Conservation (phyloP, 2,797 vertebrate species). For the Caiman crocodilus region DNA sequence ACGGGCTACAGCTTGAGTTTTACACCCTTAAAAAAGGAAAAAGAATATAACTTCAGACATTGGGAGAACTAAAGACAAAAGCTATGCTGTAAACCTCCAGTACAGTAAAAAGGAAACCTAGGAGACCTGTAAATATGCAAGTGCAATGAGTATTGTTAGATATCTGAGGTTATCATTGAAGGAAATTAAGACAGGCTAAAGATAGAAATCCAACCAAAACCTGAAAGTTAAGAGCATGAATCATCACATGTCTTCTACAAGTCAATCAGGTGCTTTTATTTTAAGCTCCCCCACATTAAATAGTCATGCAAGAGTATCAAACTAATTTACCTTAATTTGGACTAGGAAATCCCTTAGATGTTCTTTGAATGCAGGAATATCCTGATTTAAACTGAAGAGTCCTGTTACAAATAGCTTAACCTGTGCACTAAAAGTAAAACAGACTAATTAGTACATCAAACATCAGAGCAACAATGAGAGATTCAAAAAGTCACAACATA, state of each 20-base stretch:
- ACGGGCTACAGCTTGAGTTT: too few species aligned
- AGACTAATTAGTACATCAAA: constrained; percentile 28
- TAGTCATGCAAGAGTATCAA: background rate
- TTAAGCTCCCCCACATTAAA: background rate
- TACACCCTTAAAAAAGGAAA: too few species aligned
- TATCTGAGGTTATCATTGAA: too few species aligned
- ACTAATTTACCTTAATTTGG: constrained; percentile 93
- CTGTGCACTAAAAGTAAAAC: constrained; percentile 89
- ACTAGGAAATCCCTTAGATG: constrained; percentile 98
- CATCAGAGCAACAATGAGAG: background rate
- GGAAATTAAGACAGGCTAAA: too few species aligned
- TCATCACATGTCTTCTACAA: background rate
- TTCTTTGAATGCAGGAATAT: constrained; percentile 99
- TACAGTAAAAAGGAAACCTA: too few species aligned
- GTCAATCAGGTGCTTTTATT: background rate
- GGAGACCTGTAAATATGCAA: too few species aligned
- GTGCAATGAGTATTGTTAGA: too few species aligned
- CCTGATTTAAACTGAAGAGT: constrained; percentile 99
- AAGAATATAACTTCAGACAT: too few species aligned
- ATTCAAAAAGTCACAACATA: constrained; percentile 9
- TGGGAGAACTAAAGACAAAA: too few species aligned
- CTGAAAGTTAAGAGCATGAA: too few species aligned
- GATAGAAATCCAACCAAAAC: too few species aligned
- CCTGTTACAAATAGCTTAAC: constrained; percentile 99
- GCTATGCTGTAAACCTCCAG: too few species aligned